phyloP scores from a whole-genome alignment of 2,113 vertebrate species.

The Otis tarda region DNA sequence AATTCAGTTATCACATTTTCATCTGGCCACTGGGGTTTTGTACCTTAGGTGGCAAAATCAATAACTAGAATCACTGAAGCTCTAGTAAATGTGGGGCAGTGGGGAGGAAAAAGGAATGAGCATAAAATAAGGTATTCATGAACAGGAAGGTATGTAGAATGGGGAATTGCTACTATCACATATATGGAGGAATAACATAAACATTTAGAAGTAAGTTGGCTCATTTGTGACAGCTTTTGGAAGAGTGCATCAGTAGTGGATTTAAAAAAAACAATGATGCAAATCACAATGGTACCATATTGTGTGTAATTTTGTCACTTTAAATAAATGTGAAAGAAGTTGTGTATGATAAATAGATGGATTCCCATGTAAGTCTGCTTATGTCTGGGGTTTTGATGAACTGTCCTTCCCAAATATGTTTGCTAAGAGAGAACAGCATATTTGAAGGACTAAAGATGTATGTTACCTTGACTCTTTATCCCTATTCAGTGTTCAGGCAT shows the following conservation, averaged over 20 bases:
- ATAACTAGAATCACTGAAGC: neutral
- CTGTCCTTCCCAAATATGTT: neutral
- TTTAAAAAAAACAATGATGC: neutral
- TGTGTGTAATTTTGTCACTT: neutral
- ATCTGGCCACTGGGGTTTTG: neutral
- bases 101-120: neutral
- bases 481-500: neutral
- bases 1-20: neutral
- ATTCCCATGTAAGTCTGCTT: neutral
- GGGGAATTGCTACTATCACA: neutral
- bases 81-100: neutral
- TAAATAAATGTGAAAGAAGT: neutral
- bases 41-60: neutral
- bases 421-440: neutral
- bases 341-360: neutral
- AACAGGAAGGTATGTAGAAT: neutral
- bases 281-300: neutral
- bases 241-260: neutral
- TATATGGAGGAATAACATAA: neutral
- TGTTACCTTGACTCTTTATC: neutral
- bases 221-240: neutral
- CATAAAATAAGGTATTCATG: neutral
- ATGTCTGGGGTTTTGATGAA: neutral
- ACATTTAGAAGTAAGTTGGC: neutral
- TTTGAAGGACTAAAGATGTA: neutral